Conservation (phyloP, 2,113 vertebrate species). For the Mastomys natalensis region DNA sequence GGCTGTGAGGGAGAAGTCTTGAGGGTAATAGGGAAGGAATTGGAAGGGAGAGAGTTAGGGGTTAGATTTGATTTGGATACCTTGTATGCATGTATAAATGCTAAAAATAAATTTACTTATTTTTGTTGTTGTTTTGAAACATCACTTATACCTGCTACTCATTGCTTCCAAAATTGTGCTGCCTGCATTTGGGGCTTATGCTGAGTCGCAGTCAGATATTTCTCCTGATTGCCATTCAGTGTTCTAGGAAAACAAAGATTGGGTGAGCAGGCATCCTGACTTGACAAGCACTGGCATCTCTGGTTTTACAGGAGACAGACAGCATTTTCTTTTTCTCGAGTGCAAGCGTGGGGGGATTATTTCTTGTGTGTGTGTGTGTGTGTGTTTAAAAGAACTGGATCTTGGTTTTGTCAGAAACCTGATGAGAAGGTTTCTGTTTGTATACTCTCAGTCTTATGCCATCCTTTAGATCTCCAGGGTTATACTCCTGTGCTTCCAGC, state of each 20-base stretch:
- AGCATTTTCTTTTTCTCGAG: not conserved
- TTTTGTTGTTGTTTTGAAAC: not conserved
- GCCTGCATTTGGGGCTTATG: not conserved
- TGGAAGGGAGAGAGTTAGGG: not conserved
- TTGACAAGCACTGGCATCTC: not conserved
- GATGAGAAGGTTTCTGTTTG: not conserved
- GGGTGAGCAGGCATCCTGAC: not conserved
- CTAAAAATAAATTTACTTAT: not conserved
- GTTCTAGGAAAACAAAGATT: conserved; percentile 15
- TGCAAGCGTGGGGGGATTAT: not conserved
- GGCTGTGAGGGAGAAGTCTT: not conserved
- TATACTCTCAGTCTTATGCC: not conserved
- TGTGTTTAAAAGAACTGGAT: not conserved
- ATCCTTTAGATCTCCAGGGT: not conserved
- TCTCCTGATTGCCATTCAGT: not conserved
- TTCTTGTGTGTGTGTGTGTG: not conserved
- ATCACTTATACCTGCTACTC: conserved; percentile 17
- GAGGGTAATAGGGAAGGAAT: not conserved
- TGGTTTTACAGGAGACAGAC: not conserved
- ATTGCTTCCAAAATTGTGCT: not conserved
- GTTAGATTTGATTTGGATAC: not conserved
- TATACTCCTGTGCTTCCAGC: not conserved
- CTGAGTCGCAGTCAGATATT: not conserved
- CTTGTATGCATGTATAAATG: not conserved
- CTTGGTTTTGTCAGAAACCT: not conserved